phyloP scores from a whole-genome alignment of 2,797 vertebrate species.

The Phoeniculus purpureus region DNA sequence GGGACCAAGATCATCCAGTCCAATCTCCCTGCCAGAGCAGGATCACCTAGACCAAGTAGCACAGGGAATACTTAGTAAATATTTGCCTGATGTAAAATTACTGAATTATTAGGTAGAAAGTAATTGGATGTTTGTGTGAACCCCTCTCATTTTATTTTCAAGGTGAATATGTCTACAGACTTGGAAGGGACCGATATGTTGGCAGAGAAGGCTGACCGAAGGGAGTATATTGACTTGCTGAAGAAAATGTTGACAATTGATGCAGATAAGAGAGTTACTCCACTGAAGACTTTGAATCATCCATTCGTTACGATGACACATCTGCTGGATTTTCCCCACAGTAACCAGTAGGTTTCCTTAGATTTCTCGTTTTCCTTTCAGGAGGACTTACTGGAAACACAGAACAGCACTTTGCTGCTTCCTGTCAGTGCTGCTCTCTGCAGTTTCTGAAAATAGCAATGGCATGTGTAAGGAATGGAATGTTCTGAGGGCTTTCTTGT shows the following conservation, averaged over 20 bases:
- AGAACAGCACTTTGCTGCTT: neutral
- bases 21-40: too few relatives aligned
- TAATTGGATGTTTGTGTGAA: neutral
- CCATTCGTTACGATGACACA: constrained; percentile 97
- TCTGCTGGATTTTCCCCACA: constrained; percentile 97
- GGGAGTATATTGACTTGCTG: constrained; percentile 96
- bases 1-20: too few relatives aligned
- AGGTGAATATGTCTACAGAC: constrained; percentile 98
- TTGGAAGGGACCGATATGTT: constrained; percentile 96
- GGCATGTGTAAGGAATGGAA: neutral
- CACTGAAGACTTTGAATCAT: constrained; percentile 97
- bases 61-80: too few relatives aligned
- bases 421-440: neutral
- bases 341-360: constrained; percentile 88
- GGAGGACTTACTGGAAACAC: neutral
- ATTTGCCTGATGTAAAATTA: neutral
- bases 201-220: constrained; percentile 96
- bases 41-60: too few relatives aligned
- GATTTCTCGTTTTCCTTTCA: neutral
- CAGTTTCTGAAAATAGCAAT: neutral
- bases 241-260: constrained; percentile 99
- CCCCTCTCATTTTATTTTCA: constrained; percentile 7
- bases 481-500: constrained; percentile 14
- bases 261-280: constrained; percentile 95
- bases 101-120: neutral